phyloP scores from a whole-genome alignment of 2,888 invertebrate genomes.

The Balanococcus diminutus region DNA sequence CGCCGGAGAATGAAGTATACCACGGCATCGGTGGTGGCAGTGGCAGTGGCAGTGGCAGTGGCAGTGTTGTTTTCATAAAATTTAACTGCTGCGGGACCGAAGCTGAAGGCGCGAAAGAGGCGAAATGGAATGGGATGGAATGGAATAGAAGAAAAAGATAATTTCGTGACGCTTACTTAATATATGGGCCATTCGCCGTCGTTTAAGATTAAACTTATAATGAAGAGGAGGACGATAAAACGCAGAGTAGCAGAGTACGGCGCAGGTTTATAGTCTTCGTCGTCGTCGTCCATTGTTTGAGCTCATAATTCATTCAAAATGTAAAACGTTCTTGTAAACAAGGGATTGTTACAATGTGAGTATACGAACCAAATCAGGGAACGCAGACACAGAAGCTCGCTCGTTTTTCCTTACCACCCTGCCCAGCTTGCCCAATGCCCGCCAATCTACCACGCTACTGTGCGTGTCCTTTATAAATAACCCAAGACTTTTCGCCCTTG shows the following conservation, averaged over 20 bases:
- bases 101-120: background rate
- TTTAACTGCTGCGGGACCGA: slow-evolving; percentile 50
- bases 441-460: background rate
- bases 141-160: slow-evolving; percentile 54
- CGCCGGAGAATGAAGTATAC: slow-evolving; percentile 36
- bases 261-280: slow-evolving; percentile 55
- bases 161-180: slow-evolving; percentile 54
- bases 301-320: slow-evolving; percentile 55
- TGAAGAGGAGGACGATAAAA: slow-evolving; percentile 52
- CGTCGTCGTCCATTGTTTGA: slow-evolving; percentile 54
- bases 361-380: slow-evolving; percentile 50
- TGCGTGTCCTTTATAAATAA: slow-evolving; percentile 31
- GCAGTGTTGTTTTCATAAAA: slow-evolving; percentile 49
- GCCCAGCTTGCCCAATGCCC: slow-evolving; percentile 33
- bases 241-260: slow-evolving; percentile 42
- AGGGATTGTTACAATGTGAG: slow-evolving; percentile 54
- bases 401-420: slow-evolving; percentile 50
- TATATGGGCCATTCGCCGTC: slow-evolving; percentile 55
- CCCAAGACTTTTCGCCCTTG: slow-evolving; percentile 41
- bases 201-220: slow-evolving; percentile 55
- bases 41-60: background rate
- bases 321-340: slow-evolving; percentile 54
- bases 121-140: slow-evolving; percentile 44
- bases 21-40: background rate
- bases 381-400: slow-evolving; percentile 52